Base-by-base conservation (phyloP, 2,113 vertebrate genomes). In the Mola mola region DNA sequence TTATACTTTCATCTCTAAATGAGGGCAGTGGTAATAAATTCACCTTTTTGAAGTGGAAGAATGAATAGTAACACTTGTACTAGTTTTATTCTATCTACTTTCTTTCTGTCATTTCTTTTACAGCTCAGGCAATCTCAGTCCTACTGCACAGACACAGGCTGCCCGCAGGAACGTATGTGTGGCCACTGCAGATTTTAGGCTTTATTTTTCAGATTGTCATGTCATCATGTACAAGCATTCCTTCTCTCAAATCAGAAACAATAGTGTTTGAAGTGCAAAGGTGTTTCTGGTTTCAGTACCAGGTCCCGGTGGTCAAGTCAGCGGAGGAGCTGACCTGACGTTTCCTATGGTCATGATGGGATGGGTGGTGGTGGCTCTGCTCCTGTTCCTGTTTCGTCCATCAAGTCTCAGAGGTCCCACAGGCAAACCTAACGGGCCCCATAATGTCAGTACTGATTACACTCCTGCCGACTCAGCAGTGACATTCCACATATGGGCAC, bases 51-150 rank as follows among this genome's bases (percentile, higher is more conserved):
- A 29, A 29, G 7, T 4, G 10, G 26, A 47, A 8, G 9, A 55
- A 55, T 48, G 1, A 40, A 28, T 29, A 22, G 3, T 29, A 11
- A 22, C 2, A 4, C 37, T 8, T 28, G 19, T 57, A 6, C n/a
- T 3, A 1, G 0, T 34, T 37, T 15, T 40, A 11, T 43, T 19
- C 11, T 12, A 4, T 40, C 17, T 29, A 7, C 19, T 4, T 33
- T 53, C 4, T 5, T 47, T 40, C 33, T 62, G 16, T 26, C 8
- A 86, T 79, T 88, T 24, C 6, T 89, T 1, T 88, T 92, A 68
- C 89, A 99, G 97, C 92, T 99, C 69, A 93, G 97, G 83, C 95
- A 99, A 82, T 96, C 96, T 63, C 97, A 98, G 90, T 95, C 95
- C 1, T 99, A 96, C 91, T 99, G 97, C 88, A 98, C 96, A 78